Percentiles rank a stretch among this genome's conserved stretches.
These are phyloP conservation scores for Zaprionus gabonicus DNA, from an alignment of 1,140 invertebrate genomes.

Conservation along the genomic window DNA sequence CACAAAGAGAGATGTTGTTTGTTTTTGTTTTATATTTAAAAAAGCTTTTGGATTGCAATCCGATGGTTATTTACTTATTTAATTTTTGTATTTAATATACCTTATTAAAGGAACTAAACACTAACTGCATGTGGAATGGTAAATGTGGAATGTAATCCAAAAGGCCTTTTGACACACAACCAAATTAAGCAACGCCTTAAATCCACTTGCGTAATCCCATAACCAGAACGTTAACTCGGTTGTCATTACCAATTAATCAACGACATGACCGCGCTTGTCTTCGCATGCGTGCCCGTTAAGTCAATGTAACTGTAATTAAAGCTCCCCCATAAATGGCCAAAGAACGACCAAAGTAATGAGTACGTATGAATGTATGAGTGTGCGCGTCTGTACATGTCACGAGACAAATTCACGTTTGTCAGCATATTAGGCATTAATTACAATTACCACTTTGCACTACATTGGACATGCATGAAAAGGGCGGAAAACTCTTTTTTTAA, in stretches of 20 bases:
- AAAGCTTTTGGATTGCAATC: too few species aligned
- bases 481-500: conserved; percentile 38
- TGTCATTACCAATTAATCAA: conserved; percentile 68
- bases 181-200: conserved; percentile 30
- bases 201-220: conserved; percentile 56
- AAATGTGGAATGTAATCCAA: neutral
- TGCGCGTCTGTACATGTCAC: neutral
- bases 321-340: conserved; percentile 41
- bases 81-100: too few species aligned
- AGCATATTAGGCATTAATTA: conserved; percentile 68
- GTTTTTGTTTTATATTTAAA: neutral
- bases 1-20: neutral
- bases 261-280: conserved; percentile 42
- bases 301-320: conserved; percentile 67
- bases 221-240: conserved; percentile 15
- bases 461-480: conserved; percentile 36
- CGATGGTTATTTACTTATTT: too few species aligned
- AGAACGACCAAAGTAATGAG: conserved; percentile 21
- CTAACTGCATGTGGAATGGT: neutral
- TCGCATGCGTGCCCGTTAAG: conserved; percentile 27
- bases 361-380: conserved; percentile 6
- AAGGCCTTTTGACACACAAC: neutral
- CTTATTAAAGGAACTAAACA: too few species aligned
- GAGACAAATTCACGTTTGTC: conserved; percentile 43
- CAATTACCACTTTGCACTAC: conserved; percentile 50